Conservation (phyloP, 30 jellyfish, hydroid and myxozoan genomes). For the Rhopilema esculentum region DNA sequence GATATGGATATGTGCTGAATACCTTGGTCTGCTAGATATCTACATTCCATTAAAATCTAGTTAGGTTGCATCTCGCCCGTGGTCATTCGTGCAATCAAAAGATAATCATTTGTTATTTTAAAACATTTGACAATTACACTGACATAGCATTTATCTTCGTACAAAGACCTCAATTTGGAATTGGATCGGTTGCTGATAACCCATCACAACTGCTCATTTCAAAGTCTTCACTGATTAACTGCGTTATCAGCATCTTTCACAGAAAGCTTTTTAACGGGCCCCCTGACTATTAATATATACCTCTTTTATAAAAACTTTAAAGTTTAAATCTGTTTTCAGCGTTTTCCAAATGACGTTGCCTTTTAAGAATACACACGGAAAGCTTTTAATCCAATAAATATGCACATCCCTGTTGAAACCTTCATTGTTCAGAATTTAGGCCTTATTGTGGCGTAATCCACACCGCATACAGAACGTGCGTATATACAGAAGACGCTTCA, state of each 20-base stretch:
- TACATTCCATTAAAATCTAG: no score
- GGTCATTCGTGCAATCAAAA: no score
- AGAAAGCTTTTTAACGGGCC: background rate
- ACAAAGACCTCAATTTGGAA: no score
- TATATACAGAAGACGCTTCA: slow-evolving; percentile 1
- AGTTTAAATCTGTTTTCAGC: background rate
- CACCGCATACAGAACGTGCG: slow-evolving; percentile 19
- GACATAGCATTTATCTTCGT: no score
- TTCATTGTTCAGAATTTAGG: background rate
- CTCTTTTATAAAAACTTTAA: background rate
- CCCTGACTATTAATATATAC: background rate
- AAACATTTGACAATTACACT: no score
- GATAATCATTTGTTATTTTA: no score
- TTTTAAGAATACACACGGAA: background rate
- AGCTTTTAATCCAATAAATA: background rate
- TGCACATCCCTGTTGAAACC: background rate
- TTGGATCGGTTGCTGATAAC: background rate
- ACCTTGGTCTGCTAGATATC: no score
- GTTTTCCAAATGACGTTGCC: background rate
- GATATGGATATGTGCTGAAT: no score
- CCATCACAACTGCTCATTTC: background rate
- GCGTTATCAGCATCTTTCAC: background rate
- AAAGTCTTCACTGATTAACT: no score
- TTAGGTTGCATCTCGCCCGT: no score
- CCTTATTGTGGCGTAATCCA: slow-evolving; percentile 23